Evolutionary conservation across 2,113 vertebrate genomes (phyloP).

Genomic region (Nyctereutes procyonoides): DNA sequence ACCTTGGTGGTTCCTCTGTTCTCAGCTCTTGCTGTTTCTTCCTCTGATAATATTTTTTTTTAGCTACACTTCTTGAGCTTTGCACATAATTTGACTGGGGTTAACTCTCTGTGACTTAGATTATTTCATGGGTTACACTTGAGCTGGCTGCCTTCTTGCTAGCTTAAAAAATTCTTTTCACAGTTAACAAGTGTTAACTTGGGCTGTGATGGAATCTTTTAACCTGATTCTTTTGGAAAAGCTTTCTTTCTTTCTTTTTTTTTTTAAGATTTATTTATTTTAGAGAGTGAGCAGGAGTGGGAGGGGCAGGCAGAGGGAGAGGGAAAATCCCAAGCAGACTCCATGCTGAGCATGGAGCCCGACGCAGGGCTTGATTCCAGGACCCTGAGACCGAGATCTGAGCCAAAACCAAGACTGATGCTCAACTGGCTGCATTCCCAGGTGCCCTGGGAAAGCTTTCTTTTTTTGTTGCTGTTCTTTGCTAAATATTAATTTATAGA

Average conservation of each 20-base stretch:
- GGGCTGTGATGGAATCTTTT: neutral
- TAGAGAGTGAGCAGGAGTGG: neutral
- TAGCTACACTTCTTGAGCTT: neutral
- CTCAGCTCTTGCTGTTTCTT: neutral
- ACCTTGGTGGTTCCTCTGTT: neutral
- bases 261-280: neutral
- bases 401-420: neutral
- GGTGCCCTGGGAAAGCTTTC: neutral
- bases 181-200: neutral
- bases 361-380: neutral
- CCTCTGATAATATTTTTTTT: neutral
- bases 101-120: neutral
- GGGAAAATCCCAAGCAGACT: neutral
- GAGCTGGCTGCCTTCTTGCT: neutral
- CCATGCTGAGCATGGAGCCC: neutral
- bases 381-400: neutral
- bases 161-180: neutral
- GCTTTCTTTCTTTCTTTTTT: neutral
- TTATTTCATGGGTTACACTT: neutral
- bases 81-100: neutral
- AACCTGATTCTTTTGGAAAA: constrained; percentile 18
- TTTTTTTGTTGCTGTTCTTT: neutral
- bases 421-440: rapidly evolving
- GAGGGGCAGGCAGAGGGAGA: neutral
- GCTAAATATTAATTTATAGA: constrained; percentile 5